A percentile compares a stretch with the other conserved stretches of the same genome.
Conservation (phyloP, 2,888 invertebrate genomes). For the Seladonia tumulorum region DNA sequence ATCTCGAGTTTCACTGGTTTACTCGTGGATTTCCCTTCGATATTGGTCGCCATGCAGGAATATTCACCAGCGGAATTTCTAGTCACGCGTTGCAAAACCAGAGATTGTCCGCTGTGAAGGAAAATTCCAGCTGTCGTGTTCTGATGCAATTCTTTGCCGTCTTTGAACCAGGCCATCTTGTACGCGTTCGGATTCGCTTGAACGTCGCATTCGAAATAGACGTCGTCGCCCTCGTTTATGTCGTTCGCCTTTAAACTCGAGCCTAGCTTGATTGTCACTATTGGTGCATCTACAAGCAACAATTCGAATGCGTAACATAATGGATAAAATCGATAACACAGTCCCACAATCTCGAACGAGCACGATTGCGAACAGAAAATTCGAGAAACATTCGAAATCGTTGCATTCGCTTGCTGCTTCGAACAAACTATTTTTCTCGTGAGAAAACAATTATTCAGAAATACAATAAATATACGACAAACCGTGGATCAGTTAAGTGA, state of each 20-base stretch:
- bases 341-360: not conserved
- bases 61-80: conserved; percentile 94
- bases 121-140: conserved; percentile 93
- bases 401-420: not conserved
- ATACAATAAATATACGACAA: not conserved
- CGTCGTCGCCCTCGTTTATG: conserved; percentile 95
- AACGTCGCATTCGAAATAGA: conserved; percentile 94
- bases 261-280: conserved; percentile 92
- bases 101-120: conserved; percentile 91
- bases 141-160: conserved; percentile 93
- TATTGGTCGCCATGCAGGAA: conserved; percentile 94
- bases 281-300: conserved; percentile 90
- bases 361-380: not conserved
- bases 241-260: conserved; percentile 93
- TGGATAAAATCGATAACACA: not conserved
- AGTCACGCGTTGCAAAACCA: conserved; percentile 94
- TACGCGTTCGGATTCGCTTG: conserved; percentile 93
- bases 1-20: conserved; percentile 78
- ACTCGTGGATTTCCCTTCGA: conserved; percentile 90
- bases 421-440: not conserved
- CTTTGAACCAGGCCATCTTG: conserved; percentile 94
- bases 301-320: not conserved
- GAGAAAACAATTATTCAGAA: not conserved
- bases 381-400: not conserved
- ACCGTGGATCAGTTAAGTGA: no score